A percentile compares a stretch with the other conserved stretches of the same genome.
phyloP scores from a whole-genome alignment of 2,797 vertebrate species.

The Hoplostethus mediterraneus region DNA sequence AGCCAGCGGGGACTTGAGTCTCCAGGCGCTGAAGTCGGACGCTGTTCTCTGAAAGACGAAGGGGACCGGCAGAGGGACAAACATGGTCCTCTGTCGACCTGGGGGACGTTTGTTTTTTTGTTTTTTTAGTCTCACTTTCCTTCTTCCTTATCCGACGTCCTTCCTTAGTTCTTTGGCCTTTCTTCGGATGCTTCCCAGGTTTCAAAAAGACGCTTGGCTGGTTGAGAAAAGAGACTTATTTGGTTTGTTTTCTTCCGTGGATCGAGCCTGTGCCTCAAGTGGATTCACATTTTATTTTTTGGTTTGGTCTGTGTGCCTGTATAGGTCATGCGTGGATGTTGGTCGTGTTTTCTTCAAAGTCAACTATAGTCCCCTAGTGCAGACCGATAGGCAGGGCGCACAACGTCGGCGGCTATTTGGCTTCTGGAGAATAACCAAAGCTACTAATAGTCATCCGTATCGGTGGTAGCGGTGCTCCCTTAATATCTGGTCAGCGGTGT shows the following conservation, averaged over 20 bases:
- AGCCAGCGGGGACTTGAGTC: conserved; percentile 88
- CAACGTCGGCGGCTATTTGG: conserved; percentile 11
- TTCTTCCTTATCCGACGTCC: conserved; percentile 59
- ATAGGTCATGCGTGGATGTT: conserved; percentile 13
- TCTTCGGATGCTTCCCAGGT: conserved; percentile 62
- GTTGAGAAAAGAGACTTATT: conserved; percentile 35
- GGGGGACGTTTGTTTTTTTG: conserved; percentile 60
- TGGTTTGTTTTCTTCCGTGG: conserved; percentile 43
- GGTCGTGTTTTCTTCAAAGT: conserved; percentile 43
- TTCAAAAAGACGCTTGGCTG: conserved; percentile 46
- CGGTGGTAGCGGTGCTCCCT: conserved; percentile 11
- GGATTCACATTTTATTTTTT: conserved; percentile 53
- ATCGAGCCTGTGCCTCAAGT: conserved; percentile 10
- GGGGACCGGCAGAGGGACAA: conserved; percentile 91
- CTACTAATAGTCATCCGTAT: conserved; percentile 49
- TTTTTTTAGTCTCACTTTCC: conserved; percentile 69
- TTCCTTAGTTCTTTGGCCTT: conserved; percentile 61
- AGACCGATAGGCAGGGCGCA: conserved; percentile 57
- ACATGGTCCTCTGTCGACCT: conserved; percentile 89
- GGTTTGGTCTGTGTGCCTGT: neutral
- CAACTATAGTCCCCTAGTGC: conserved; percentile 41
- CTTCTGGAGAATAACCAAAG: conserved; percentile 42
- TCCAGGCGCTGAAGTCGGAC: conserved; percentile 89
- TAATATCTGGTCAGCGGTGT: conserved; percentile 25
- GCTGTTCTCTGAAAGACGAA: conserved; percentile 91